phyloP scores from a whole-genome alignment of 2,797 vertebrate species.

The Manis crassicaudata region DNA sequence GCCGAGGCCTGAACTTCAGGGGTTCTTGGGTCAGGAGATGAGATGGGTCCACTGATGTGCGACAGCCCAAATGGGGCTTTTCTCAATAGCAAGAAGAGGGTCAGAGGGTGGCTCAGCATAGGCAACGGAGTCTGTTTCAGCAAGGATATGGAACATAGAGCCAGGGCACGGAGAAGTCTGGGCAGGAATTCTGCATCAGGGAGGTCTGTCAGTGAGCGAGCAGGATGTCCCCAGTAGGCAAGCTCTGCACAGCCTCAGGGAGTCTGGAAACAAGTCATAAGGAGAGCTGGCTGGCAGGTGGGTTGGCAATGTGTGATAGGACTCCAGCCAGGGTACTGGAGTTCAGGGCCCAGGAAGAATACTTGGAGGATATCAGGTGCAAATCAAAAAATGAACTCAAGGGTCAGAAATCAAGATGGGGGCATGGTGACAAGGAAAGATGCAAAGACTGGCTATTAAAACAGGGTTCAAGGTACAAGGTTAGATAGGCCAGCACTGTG shows the following conservation, averaged over 20 bases:
- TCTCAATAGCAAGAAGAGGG: background rate
- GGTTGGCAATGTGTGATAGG: background rate
- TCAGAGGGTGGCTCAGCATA: background rate
- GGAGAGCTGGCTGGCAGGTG: background rate
- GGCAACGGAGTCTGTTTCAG: background rate
- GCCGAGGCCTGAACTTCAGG: background rate
- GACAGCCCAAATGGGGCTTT: background rate
- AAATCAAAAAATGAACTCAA: background rate
- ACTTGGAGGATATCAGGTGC: background rate
- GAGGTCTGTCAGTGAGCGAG: background rate
- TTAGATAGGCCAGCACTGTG: background rate
- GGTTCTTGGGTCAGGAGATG: background rate
- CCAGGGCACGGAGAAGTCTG: background rate
- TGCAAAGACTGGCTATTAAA: background rate
- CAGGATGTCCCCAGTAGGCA: background rate
- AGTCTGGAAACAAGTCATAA: background rate
- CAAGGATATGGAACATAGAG: background rate
- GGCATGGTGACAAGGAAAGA: background rate
- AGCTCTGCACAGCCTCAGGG: background rate
- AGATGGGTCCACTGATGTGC: background rate
- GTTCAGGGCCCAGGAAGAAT: background rate
- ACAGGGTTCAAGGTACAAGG: background rate
- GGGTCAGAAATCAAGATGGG: background rate
- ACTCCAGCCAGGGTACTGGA: background rate
- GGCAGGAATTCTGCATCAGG: background rate